Percentiles rank a stretch among this genome's conserved stretches.
phyloP scores from a whole-genome alignment of 2,888 invertebrate genomes.

The Didymodactylos carnosus region DNA sequence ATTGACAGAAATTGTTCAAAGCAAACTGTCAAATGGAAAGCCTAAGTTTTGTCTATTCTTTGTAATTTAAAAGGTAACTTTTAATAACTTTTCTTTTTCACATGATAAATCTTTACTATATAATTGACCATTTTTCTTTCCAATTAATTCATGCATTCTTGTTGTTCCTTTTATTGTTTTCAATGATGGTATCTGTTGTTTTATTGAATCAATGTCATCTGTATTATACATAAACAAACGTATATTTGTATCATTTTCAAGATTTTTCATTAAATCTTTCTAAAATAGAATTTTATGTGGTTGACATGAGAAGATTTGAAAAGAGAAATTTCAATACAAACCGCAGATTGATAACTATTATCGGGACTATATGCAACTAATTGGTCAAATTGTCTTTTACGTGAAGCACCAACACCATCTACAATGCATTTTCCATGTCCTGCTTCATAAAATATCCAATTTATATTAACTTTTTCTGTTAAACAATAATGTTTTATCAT shows the following conservation, averaged over 20 bases:
- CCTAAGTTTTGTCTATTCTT: not conserved
- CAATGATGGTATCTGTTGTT: not conserved
- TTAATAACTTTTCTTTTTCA: not conserved
- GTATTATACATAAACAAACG: too few species aligned
- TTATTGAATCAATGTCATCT: not conserved
- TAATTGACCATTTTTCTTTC: not conserved
- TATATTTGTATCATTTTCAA: not conserved
- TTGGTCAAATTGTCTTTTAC: not conserved
- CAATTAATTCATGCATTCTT: not conserved
- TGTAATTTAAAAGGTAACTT: not conserved
- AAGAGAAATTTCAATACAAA: too few species aligned
- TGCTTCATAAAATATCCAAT: too few species aligned
- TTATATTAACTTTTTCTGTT: too few species aligned
- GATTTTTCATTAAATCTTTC: not conserved
- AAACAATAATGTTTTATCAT: too few species aligned
- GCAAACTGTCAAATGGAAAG: too few species aligned
- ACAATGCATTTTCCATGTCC: too few species aligned
- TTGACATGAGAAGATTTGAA: too few species aligned
- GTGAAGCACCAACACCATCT: not conserved
- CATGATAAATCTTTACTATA: not conserved
- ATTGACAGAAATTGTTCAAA: too few species aligned
- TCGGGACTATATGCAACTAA: not conserved
- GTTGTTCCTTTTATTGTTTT: not conserved
- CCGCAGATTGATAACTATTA: not conserved
- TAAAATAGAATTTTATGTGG: too few species aligned